Evolutionary conservation across 2,888 invertebrate genomes (phyloP).

Genomic region (Lydus trimaculatus): DNA sequence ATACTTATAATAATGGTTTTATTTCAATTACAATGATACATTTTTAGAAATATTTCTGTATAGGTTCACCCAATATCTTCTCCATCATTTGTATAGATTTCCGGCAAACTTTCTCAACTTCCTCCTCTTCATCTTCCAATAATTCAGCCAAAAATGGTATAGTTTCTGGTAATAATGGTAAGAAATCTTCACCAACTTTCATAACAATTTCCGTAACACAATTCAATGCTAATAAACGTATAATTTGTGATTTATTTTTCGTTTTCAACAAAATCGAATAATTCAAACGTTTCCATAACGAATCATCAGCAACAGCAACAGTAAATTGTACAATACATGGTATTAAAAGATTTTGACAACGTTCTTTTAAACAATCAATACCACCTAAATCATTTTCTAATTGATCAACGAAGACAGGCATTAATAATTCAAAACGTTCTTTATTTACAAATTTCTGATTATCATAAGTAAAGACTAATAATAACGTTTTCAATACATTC

Average conservation of each 20-base stretch:
- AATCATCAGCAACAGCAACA: conserved; percentile 82
- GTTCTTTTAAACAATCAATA: conserved; percentile 66
- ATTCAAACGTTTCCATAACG: conserved; percentile 88
- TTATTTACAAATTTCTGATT: conserved; percentile 84
- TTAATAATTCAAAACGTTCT: conserved; percentile 82
- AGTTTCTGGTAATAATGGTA: conserved; percentile 89
- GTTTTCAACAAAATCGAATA: conserved; percentile 91
- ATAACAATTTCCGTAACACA: conserved; percentile 80
- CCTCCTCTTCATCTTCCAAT: conserved; percentile 87
- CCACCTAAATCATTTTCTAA: conserved; percentile 78
- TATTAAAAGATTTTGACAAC: conserved; percentile 70
- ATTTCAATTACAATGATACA: conserved; percentile 56
- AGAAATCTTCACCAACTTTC: conserved; percentile 87
- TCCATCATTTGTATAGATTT: conserved; percentile 85
- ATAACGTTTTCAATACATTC: conserved; percentile 77
- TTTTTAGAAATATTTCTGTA: conserved; percentile 82
- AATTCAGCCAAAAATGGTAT: conserved; percentile 94
- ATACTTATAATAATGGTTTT: neutral
- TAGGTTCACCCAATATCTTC: conserved; percentile 85
- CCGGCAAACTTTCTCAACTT: conserved; percentile 81
- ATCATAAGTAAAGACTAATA: conserved; percentile 82
- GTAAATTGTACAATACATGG: conserved; percentile 85
- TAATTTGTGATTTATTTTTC: conserved; percentile 75
- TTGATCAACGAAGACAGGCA: conserved; percentile 90
- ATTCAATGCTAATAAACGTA: conserved; percentile 75